A percentile compares a stretch with the other conserved stretches of the same genome.
phyloP scores from a whole-genome alignment of 2,888 invertebrate species.

The Dryocosmus kuriphilus region DNA sequence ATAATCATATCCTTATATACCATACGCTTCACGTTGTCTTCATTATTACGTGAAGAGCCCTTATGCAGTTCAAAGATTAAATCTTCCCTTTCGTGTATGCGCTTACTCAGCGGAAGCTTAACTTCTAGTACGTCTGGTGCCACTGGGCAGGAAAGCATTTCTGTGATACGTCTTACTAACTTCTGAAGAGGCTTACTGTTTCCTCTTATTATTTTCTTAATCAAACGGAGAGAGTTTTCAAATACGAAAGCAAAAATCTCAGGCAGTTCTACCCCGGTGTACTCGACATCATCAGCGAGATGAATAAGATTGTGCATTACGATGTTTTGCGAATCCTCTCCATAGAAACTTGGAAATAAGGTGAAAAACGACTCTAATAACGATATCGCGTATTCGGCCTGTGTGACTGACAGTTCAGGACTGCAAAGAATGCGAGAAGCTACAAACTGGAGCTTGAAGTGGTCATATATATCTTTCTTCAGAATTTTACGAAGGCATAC shows the following conservation, averaged over 20 bases:
- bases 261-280: constrained; percentile 2
- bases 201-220: constrained; percentile 3
- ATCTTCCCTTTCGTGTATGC: not conserved
- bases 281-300: constrained; percentile 47
- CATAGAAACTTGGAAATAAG: constrained; percentile 39
- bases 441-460: constrained; percentile 41
- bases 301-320: constrained; percentile 50
- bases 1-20: not conserved
- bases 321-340: constrained; percentile 40
- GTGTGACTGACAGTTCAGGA: constrained; percentile 31
- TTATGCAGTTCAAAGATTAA: not conserved
- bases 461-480: constrained; percentile 22
- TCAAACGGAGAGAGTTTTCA: not conserved
- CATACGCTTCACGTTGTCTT: constrained; percentile 1
- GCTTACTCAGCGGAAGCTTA: not conserved
- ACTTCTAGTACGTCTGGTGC: not conserved
- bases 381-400: constrained; percentile 33
- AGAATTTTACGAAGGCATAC: constrained; percentile 34
- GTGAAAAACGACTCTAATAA: constrained; percentile 32
- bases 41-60: not conserved
- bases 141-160: not conserved
- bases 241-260: not conserved
- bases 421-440: constrained; percentile 43
- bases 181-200: constrained; percentile 1
- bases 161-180: not conserved